Base-by-base conservation (phyloP, 2,113 vertebrate genomes). In the Hyaena hyaena region DNA sequence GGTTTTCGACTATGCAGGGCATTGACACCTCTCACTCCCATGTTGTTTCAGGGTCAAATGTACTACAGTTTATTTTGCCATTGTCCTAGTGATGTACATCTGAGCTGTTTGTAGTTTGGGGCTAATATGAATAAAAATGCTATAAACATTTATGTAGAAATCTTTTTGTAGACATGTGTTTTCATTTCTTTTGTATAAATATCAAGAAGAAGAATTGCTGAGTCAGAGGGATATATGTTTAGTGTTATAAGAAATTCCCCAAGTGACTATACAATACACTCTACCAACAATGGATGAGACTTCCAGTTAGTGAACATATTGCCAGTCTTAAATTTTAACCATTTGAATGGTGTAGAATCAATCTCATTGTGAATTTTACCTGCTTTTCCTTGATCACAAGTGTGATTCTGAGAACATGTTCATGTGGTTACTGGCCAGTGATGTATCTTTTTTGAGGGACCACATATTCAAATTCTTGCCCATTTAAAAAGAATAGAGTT, bases 251-350 rank as follows among this genome's bases (percentile, higher is more conserved):
- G 7, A 88, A 85, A 88, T 12, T 90, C 61, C 4, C 6, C 28
- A 80, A 88, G 26, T 88, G 31, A 88, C 12, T 26, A 4, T 50
- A 90, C 35, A 10, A 39, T 10, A 88, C 4, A 90, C 43, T 71
- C 35, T 48, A 65, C 8, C n/a, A 92, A 55, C 10, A 87, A 73
- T 35, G 24, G 48, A 65, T 92, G 28, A 83, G 12, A 61, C 14
- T 61, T 86, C 69, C 23, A 94, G 9, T 48, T 74, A 39, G 45
- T 82, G 26, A n/a, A 66, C 1, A 87, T 48, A 83, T 71, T 91
- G 39, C 31, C 39, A 83, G 69, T 87, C 35, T 97, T 43, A 63
- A 79, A 83, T 84, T 92, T 69, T 92, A 91, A 83, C 35, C 28
- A 53, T 33, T 83, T 39, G 17, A 66, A 3, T 82, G 12, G 35